Evolutionary conservation across 2,888 invertebrate species (phyloP), one percentile per base, ranked within the genome.

Genomic region (Drosophila mayaguana): DNA sequence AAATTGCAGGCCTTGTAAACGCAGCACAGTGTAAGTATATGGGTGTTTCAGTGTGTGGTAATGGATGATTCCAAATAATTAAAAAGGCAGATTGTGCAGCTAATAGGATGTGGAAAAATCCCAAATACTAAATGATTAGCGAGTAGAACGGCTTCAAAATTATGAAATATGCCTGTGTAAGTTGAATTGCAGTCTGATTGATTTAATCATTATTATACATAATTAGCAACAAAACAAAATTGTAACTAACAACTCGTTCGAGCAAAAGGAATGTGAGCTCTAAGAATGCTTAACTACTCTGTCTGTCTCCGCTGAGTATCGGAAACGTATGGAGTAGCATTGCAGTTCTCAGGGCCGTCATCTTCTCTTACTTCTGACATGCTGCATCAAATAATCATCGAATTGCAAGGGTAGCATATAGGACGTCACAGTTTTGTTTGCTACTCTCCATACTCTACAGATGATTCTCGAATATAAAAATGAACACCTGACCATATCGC

Each of bases 1-100:
- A 82, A 82, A 76, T 82, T 82, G 78, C 76, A 72, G 61, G 72
- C 78, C 70, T 63, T 63, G 65, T 60, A 60, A 65, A 43, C 56
- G 51, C 34, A 46, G 67, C 61, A 62, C 63, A 75, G 25, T 45
- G 14, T 40, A 40, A n/a, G n/a, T 16, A 14, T 1, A 6, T 43
- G 20, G 14, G 20, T 2, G 46, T 3, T 8, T 25, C 14, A 8
- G 11, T n/a, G 12, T 60, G 62, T 45, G 50, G 55, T 51, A 59
- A 66, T 56, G 45, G 43, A 40, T 42, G 43, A 42, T 12, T 32
- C 32, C 38, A 22, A 38, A 20, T 36, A 65, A 36, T 36, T 42
- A 50, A 42, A 36, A 11, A 16, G 25, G 22, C 38, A 57, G 25
- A 14, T 51, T 38, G 7, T 53, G 25, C 45, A 25, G 6, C 32